Base-by-base conservation (phyloP, 2,797 vertebrate species). In the Carduelis carduelis region DNA sequence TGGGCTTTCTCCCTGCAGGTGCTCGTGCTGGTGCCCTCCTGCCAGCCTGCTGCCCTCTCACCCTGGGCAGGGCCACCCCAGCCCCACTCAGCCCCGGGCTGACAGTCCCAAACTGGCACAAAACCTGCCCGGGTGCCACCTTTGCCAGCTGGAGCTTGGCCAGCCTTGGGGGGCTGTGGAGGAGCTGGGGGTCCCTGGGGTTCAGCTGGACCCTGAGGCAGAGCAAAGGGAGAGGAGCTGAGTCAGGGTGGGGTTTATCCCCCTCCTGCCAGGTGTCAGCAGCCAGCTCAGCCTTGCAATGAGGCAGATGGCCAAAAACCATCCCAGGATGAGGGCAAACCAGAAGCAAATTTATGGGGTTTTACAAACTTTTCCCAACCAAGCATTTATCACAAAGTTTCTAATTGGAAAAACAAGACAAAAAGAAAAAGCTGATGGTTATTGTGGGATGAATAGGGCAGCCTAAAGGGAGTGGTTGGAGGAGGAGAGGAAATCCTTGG, bases 241-340 rank as follows among this genome's bases (percentile, higher is more conserved):
- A 52, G 27, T 65, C 46, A 9, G 0, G 0, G 10, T 34, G 11
- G 79, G 59, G 11, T 66, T 71, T 53, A 0, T 12, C 2, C 22
- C 27, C 30, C 30, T 46, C 30, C 46, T 11, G 17, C 37, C 18
- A 1, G 50, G 55, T 41, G 10, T 22, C 53, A 3, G 43, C 3
- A 28, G 26, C 72, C 55, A 12, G 32, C 78, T 64, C 43, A 9
- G 52, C 9, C 26, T 11, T 11, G 26, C 15, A 52, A n/a, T 3
- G 56, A 17, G 37, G 16, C 0, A 0, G 3, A 6, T 43, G 22
- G 50, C 22, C 0, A 15, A 3, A 18, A 59, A 46, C 32, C 0
- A 0, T 32, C 4, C 39, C 0, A 2, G 43, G 18, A 4, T 17
- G 53, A 16, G 35, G 59, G 35, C 41, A 28, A 53, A 86, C 3